These are phyloP conservation scores for Aeoliscus strigatus DNA, from an alignment of 2,797 vertebrate species.

Conservation along the genomic window DNA sequence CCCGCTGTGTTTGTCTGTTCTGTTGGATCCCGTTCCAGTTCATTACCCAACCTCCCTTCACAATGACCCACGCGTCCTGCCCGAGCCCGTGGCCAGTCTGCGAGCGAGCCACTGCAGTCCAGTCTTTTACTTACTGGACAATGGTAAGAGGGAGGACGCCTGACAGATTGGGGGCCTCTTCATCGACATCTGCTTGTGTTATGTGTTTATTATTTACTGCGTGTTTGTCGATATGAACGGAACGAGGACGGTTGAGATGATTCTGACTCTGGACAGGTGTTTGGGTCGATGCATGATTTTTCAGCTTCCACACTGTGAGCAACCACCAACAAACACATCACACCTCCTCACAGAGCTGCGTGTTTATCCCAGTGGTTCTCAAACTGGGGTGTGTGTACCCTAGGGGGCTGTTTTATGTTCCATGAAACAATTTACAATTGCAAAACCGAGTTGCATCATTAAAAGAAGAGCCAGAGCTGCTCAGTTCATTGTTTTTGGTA, in stretches of 20 bases:
- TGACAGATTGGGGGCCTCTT: constrained; percentile 37
- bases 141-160: constrained; percentile 75
- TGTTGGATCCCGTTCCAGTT: constrained; percentile 77
- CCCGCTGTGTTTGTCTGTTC: constrained; percentile 65
- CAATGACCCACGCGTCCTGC: constrained; percentile 74
- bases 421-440: too few relatives aligned
- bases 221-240: too few relatives aligned
- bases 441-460: too few relatives aligned
- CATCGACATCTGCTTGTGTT: constrained; percentile 54
- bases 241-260: too few relatives aligned
- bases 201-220: constrained; percentile 3
- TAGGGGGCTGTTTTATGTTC: too few relatives aligned
- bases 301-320: constrained; percentile 58
- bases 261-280: constrained; percentile 19
- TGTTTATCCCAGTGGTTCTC: too few relatives aligned
- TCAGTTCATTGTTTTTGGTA: too few relatives aligned
- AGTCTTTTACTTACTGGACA: constrained; percentile 84
- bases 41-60: constrained; percentile 77
- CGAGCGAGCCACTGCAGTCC: constrained; percentile 81
- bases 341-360: too few relatives aligned
- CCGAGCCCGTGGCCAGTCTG: constrained; percentile 76
- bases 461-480: too few relatives aligned
- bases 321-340: constrained; percentile 19
- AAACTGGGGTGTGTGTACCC: too few relatives aligned
- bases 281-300: constrained; percentile 54